Conservation (phyloP, 2,797 vertebrate species). For the Manis javanica region DNA sequence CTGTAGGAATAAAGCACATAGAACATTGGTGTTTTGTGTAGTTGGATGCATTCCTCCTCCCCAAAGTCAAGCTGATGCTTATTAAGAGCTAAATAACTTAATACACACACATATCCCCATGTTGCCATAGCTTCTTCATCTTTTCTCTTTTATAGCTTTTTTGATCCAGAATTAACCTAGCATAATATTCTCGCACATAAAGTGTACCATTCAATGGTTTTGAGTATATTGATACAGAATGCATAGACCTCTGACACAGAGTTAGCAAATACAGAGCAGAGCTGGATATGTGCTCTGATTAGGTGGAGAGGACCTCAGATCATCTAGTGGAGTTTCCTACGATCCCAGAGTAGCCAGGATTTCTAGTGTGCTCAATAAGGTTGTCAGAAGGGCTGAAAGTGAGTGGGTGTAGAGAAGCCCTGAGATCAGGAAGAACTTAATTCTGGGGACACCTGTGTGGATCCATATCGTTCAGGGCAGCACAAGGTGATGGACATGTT, state of each 20-base stretch:
- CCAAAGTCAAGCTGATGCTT: not conserved
- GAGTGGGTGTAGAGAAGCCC: not conserved
- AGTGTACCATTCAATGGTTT: not conserved
- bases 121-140: not conserved
- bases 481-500: not conserved
- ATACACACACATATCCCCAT: not conserved
- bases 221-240: not conserved
- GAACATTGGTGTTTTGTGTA: not conserved
- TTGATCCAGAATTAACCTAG: not conserved
- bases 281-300: not conserved
- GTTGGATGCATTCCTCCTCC: not conserved
- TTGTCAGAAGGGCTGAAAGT: not conserved
- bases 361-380: not conserved
- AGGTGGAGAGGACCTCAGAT: not conserved
- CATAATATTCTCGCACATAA: not conserved
- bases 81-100: not conserved
- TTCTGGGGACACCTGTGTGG: not conserved
- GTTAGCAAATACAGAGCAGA: not conserved
- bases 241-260: not conserved
- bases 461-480: not conserved
- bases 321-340: not conserved
- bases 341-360: not conserved
- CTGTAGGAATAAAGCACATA: not conserved
- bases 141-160: not conserved
- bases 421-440: not conserved